Conservation (phyloP, 2,888 invertebrate species). For the Amphipoea lucens region DNA sequence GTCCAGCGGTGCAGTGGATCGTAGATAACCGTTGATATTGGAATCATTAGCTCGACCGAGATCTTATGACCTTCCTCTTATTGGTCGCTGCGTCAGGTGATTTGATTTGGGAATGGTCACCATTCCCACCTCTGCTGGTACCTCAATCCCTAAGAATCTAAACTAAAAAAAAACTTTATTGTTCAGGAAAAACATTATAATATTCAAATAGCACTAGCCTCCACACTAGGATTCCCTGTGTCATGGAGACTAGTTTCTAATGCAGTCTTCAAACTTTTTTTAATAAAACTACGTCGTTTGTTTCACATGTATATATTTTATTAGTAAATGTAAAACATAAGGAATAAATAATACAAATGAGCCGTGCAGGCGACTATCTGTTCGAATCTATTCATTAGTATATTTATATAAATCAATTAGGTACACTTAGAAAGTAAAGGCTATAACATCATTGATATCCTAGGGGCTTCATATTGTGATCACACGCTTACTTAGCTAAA, state of each 20-base stretch:
- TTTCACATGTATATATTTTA: conserved; percentile 70
- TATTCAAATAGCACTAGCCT: not conserved
- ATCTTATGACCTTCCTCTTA: conserved; percentile 24
- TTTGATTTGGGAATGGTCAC: no score
- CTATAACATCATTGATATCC: conserved; percentile 47
- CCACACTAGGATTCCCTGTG: not conserved
- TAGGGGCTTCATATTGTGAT: conserved; percentile 53
- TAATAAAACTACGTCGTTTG: conserved; percentile 37
- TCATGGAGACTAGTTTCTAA: not conserved
- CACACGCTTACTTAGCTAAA: conserved; percentile 55
- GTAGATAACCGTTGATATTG: conserved; percentile 21
- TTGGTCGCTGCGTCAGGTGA: conserved; percentile 13
- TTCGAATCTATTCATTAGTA: conserved; percentile 48
- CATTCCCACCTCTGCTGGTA: no score
- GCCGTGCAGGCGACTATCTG: conserved; percentile 45
- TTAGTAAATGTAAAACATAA: conserved; percentile 72
- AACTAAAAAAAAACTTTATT: not conserved
- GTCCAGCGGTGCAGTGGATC: not conserved
- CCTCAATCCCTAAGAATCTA: not conserved
- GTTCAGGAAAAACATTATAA: not conserved
- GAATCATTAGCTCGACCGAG: not conserved
- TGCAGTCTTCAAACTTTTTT: not conserved
- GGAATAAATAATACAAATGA: conserved; percentile 74
- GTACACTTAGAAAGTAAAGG: conserved; percentile 54
- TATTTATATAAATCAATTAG: conserved; percentile 58